These are phyloP conservation scores for Cheirogaleus medius DNA, from an alignment of 2,113 vertebrate species.

Conservation along the genomic window DNA sequence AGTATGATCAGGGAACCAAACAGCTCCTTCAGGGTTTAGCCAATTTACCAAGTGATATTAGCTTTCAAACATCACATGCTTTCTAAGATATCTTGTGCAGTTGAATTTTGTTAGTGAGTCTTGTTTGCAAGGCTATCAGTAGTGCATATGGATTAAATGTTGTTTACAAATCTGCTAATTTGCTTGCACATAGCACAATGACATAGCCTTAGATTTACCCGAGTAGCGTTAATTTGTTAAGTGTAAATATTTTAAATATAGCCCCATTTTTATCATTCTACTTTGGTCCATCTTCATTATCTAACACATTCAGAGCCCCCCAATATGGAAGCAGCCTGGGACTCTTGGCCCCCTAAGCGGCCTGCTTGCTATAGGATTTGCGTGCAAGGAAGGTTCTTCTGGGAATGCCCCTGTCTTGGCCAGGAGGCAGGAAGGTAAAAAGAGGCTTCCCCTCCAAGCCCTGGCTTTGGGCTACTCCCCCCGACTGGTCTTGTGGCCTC, in stretches of 20 bases:
- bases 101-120: neutral
- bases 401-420: neutral
- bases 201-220: neutral
- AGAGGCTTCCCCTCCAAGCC: accelerated
- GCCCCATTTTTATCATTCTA: neutral
- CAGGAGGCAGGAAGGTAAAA: neutral
- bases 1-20: neutral
- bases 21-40: neutral
- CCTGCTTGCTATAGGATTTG: neutral
- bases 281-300: neutral
- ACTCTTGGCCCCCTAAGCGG: no score
- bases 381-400: neutral
- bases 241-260: neutral
- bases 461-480: neutral
- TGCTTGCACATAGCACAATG: neutral
- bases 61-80: neutral
- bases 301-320: neutral
- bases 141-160: neutral
- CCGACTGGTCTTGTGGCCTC: no score
- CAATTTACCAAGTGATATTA: neutral
- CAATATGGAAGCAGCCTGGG: neutral
- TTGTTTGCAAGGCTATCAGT: neutral
- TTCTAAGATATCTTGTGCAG: neutral
- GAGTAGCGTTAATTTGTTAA: neutral
- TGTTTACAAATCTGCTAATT: neutral